phyloP scores from a whole-genome alignment of 2,888 invertebrate genomes.

The Parapristionchus giblindavisi region DNA sequence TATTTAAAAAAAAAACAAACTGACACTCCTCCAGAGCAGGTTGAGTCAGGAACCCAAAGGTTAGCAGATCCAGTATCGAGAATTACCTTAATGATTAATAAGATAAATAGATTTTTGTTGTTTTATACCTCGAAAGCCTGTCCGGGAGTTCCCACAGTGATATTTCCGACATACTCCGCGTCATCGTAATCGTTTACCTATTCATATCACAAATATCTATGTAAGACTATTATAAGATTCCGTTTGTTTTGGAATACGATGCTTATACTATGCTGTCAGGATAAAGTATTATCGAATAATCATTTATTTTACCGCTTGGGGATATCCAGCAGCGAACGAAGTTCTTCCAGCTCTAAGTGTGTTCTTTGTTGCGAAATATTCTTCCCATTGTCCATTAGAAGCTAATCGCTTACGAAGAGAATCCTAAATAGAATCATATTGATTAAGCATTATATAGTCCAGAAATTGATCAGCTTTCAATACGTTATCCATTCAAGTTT shows the following conservation, averaged over 20 bases:
- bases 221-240: no score
- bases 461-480: no score
- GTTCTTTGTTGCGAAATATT: neutral
- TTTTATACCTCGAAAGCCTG: constrained; percentile 21
- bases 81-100: constrained; percentile 43
- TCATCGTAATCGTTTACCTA: constrained; percentile 35
- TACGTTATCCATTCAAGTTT: no score
- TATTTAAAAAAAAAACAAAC: neutral
- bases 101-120: no score
- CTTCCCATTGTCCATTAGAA: neutral
- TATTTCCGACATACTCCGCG: constrained; percentile 29
- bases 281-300: no score
- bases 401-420: constrained; percentile 12
- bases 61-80: constrained; percentile 60
- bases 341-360: neutral
- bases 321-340: neutral
- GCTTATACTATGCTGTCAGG: no score
- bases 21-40: constrained; percentile 36
- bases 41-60: constrained; percentile 57
- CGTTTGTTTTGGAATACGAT: no score
- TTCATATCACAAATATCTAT: no score
- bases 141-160: constrained; percentile 31
- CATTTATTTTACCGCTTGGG: constrained; percentile 7
- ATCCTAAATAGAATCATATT: no score
- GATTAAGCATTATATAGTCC: no score